phyloP scores from a whole-genome alignment of 2,888 invertebrate genomes.

The Habroteleia sp. region DNA sequence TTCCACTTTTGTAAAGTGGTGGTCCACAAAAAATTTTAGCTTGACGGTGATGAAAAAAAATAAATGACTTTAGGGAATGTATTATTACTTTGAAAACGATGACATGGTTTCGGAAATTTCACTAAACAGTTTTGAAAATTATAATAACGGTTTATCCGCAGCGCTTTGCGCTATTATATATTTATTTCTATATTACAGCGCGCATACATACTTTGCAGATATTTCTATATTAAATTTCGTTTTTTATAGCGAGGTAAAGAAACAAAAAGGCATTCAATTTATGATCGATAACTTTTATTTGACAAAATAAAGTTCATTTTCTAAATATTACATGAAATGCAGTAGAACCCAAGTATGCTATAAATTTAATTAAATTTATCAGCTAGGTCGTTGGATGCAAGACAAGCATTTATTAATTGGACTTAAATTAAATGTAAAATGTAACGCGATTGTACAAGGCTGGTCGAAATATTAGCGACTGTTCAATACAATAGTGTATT shows the following conservation, averaged over 20 bases:
- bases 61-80: slow-evolving; percentile 11
- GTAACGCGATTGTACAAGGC: too few relatives aligned
- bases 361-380: too few relatives aligned
- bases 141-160: slow-evolving; percentile 16
- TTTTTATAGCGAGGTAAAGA: neutral
- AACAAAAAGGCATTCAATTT: slow-evolving; percentile 6
- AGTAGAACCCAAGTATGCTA: too few relatives aligned
- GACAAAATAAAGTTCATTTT: neutral
- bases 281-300: slow-evolving; percentile 4
- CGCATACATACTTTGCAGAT: slow-evolving; percentile 9
- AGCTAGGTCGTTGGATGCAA: too few relatives aligned
- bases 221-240: slow-evolving; percentile 24
- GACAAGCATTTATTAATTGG: too few relatives aligned
- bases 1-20: slow-evolving; percentile 29
- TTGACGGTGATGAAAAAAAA: neutral
- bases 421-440: too few relatives aligned
- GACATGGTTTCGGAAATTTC: slow-evolving; percentile 9
- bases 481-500: slow-evolving; percentile 16
- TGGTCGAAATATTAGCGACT: slow-evolving; percentile 1
- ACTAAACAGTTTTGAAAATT: slow-evolving; percentile 21
- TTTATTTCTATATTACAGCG: neutral
- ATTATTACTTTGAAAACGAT: slow-evolving; percentile 34
- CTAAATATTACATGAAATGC: neutral
- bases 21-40: slow-evolving; percentile 13
- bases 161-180: slow-evolving; percentile 4